A percentile compares a stretch with the other conserved stretches of the same genome.
These are phyloP conservation scores for Caprella mutica DNA, from an alignment of 2,888 invertebrate genomes.

Conservation along the genomic window DNA sequence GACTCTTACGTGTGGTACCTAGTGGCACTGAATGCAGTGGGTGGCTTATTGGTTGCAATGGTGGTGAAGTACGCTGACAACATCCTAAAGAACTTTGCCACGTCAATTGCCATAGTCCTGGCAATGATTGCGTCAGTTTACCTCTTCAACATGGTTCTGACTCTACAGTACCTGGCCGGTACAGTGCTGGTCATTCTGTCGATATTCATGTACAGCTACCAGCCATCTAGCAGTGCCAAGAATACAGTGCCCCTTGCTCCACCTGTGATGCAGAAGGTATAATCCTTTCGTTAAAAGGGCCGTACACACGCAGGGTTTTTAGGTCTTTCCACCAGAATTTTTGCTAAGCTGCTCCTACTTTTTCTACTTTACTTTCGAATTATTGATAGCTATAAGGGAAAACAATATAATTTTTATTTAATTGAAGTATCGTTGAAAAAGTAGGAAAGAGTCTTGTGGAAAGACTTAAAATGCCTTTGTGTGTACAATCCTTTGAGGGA, in stretches of 20 bases:
- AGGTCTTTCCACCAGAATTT: too few species aligned
- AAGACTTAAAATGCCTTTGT: too few species aligned
- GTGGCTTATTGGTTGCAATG: slow-evolving; percentile 91
- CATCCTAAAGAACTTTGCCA: slow-evolving; percentile 88
- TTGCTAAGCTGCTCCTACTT: too few species aligned
- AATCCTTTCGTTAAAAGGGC: too few species aligned
- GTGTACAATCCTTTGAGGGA: too few species aligned
- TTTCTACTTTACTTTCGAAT: too few species aligned
- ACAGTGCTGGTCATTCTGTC: slow-evolving; percentile 81
- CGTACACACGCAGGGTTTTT: too few species aligned
- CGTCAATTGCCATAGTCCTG: slow-evolving; percentile 89
- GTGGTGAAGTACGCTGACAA: slow-evolving; percentile 99
- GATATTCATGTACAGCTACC: slow-evolving; percentile 83
- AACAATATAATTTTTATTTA: too few species aligned
- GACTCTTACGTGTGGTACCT: slow-evolving; percentile 57
- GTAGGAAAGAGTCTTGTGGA: too few species aligned
- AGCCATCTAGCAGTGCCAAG: slow-evolving; percentile 36
- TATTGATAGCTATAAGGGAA: too few species aligned
- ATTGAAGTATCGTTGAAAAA: too few species aligned
- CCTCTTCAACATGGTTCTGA: slow-evolving; percentile 76
- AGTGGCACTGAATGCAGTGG: slow-evolving; percentile 79
- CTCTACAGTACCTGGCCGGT: slow-evolving; percentile 73
- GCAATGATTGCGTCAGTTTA: slow-evolving; percentile 89
- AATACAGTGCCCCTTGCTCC: slow-evolving; percentile 16
- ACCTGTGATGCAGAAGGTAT: too few species aligned